A percentile compares a stretch with the other conserved stretches of the same genome.
These are phyloP conservation scores for Remorina albescens DNA, from an alignment of 2,797 vertebrate genomes.

Conservation along the genomic window DNA sequence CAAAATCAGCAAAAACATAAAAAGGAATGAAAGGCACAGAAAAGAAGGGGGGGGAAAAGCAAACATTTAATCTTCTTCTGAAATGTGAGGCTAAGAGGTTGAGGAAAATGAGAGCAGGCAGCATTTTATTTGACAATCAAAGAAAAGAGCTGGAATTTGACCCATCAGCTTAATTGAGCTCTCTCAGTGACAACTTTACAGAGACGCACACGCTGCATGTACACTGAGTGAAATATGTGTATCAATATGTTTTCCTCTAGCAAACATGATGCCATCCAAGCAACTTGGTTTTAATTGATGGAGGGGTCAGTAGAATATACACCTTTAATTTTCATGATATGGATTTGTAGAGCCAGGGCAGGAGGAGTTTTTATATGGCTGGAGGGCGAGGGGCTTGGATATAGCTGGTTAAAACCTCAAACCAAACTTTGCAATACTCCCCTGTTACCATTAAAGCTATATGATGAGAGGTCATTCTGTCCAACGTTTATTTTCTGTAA, in stretches of 20 bases:
- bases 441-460: background rate
- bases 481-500: background rate
- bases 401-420: too few relatives aligned
- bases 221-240: constrained; percentile 19
- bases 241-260: background rate
- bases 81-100: constrained; percentile 1
- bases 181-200: constrained; percentile 28
- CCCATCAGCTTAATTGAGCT: constrained; percentile 7
- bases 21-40: constrained; percentile 10
- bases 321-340: background rate
- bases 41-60: background rate
- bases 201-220: constrained; percentile 5
- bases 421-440: background rate
- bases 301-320: background rate
- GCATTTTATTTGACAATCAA: constrained; percentile 19
- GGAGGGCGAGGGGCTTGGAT: too few relatives aligned
- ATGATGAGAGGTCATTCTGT: constrained; percentile 3
- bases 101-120: background rate
- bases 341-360: background rate
- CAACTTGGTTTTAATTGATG: background rate
- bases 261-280: background rate
- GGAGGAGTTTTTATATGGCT: background rate
- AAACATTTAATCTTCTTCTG: constrained; percentile 10
- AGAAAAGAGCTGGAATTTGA: constrained; percentile 8
- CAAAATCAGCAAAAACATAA: constrained; percentile 13